These are phyloP conservation scores for Macrobrachium rosenbergii DNA, from an alignment of 1,140 invertebrate species.

Conservation along the genomic window DNA sequence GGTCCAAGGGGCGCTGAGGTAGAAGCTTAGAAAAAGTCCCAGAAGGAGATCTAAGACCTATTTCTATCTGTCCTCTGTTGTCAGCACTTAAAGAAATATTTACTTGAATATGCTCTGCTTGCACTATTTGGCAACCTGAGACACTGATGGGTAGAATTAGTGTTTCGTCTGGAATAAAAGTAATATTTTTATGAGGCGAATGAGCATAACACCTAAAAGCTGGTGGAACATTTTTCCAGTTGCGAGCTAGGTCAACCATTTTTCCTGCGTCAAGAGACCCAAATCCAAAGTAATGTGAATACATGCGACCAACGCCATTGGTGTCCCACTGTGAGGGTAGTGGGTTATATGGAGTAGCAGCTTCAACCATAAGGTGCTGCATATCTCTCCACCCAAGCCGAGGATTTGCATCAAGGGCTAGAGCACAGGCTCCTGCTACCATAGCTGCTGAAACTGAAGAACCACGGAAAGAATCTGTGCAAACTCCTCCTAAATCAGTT, in stretches of 20 bases:
- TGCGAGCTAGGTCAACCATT: conserved; percentile 87
- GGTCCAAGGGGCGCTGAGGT: conserved; percentile 88
- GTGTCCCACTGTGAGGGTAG: conserved; percentile 84
- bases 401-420: conserved; percentile 89
- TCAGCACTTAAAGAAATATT: conserved; percentile 88
- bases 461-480: conserved; percentile 87
- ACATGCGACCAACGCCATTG: conserved; percentile 79
- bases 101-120: conserved; percentile 89
- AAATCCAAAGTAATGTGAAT: conserved; percentile 91
- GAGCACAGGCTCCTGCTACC: conserved; percentile 94
- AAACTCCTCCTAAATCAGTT: conserved; percentile 84
- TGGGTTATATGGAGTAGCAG: conserved; percentile 69
- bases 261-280: conserved; percentile 94
- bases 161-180: conserved; percentile 50
- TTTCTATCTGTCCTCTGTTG: conserved; percentile 87
- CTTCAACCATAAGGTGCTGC: conserved; percentile 86
- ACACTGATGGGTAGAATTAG: conserved; percentile 76
- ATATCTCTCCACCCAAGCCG: conserved; percentile 96
- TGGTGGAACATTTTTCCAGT: conserved; percentile 42
- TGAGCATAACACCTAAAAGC: conserved; percentile 35
- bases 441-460: conserved; percentile 97
- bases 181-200: conserved; percentile 33
- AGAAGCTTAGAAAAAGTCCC: conserved; percentile 88
- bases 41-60: conserved; percentile 80
- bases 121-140: conserved; percentile 78